Evolutionary conservation across 2,888 invertebrate species (phyloP), one percentile per base, ranked within the genome.

Genomic region (Acleris emargana): DNA sequence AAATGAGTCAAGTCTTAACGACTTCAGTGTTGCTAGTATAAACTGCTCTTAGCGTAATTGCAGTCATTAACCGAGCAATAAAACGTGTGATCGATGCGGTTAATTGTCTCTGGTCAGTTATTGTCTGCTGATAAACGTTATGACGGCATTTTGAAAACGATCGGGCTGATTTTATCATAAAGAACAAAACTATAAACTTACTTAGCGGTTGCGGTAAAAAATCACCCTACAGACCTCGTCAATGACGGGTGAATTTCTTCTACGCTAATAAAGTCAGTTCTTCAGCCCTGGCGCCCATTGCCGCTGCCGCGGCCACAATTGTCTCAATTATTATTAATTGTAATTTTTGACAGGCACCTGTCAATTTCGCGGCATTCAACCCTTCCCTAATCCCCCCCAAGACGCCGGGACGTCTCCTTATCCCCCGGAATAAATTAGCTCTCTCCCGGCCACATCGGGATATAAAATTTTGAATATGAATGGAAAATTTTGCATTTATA

Each of bases 381-480:
- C 92, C 91, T 91, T 91, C 86, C 80, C 74, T 89, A 91, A 90
- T 89, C 90, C 87, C 82, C 89, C 91, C 87, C 88, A 89, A 91
- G 91, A 91, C 83, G 84, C 86, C 82, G 82, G 83, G 78, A 80
- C 83, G 85, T 81, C 88, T 88, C 87, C 88, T 88, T 86, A 81
- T 86, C 89, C 91, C 89, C 76, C 88, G 85, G 95, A 95, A 95
- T 95, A 95, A 95, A 95, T 95, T 95, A 95, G 95, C 94, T 93
- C 91, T 93, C 93, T 94, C 93, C 93, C 89, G 86, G 85, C 90
- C 93, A 94, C 94, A 93, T 93, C 86, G 94, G 94, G 95, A 95
- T 96, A 96, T 96, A 96, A 96, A 96, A 96, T 96, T 96, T 96
- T 96, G 96, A 96, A 96, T 96, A 96, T 96, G 96, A 96, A 96